A percentile compares a stretch with the other conserved stretches of the same genome.
Evolutionary conservation across 2,113 vertebrate species (phyloP).

Genomic region (Nycticebus coucang): DNA sequence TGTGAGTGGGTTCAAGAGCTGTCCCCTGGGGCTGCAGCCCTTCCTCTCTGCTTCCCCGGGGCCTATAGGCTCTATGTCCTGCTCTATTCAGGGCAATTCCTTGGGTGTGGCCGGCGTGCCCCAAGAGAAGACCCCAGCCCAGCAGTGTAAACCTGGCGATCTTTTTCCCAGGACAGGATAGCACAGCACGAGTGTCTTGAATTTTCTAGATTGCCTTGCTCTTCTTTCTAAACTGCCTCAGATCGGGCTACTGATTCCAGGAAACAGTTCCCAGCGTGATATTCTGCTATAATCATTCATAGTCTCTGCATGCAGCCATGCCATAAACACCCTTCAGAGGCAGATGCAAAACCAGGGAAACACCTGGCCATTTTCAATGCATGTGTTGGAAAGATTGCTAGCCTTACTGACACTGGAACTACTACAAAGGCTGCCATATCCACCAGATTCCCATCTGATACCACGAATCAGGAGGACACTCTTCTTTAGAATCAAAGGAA

Average conservation of each 20-base stretch:
- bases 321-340: constrained; percentile 49
- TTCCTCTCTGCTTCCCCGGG: neutral
- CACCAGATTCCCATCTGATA: constrained; percentile 40
- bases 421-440: constrained; percentile 10
- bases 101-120: constrained; percentile 52
- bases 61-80: neutral
- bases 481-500: constrained; percentile 13
- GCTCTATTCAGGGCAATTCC: constrained; percentile 32
- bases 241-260: neutral
- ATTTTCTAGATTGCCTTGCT: constrained; percentile 56
- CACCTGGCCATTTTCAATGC: constrained; percentile 54
- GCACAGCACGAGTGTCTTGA: neutral
- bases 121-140: constrained; percentile 23
- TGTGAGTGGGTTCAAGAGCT: neutral
- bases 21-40: neutral
- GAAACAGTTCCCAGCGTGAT: constrained; percentile 66
- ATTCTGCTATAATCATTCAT: neutral
- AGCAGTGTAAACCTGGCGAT: constrained; percentile 1
- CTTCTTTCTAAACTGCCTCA: neutral
- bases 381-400: constrained; percentile 29
- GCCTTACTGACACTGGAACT: neutral
- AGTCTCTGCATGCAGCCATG: constrained; percentile 26
- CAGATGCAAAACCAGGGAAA: constrained; percentile 15
- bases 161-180: constrained; percentile 36
- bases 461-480: constrained; percentile 30